Percentiles rank a stretch among this genome's conserved stretches.
phyloP scores from a whole-genome alignment of 2,888 invertebrate genomes.

The Melipona beecheii region DNA sequence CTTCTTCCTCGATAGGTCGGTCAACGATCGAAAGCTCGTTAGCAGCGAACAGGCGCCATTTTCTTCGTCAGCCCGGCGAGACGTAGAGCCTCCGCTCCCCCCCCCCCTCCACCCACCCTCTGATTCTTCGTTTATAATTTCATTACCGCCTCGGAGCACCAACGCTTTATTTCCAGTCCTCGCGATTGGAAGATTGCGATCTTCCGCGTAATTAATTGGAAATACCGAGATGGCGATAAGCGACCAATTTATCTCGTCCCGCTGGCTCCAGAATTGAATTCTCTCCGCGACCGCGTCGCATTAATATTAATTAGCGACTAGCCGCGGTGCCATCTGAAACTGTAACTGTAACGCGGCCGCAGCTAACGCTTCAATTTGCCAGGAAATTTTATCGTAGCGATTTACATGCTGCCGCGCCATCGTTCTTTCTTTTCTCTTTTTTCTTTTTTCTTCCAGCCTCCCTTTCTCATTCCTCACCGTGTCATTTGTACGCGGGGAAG shows the following conservation, averaged over 20 bases:
- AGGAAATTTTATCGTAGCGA: slow-evolving; percentile 20
- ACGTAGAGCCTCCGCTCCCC: neutral
- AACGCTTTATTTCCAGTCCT: slow-evolving; percentile 23
- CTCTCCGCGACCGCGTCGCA: slow-evolving; percentile 48
- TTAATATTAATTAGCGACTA: slow-evolving; percentile 62
- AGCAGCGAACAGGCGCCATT: slow-evolving; percentile 11
- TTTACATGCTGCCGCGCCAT: slow-evolving; percentile 1
- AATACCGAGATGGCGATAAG: slow-evolving; percentile 61
- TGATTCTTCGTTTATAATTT: slow-evolving; percentile 51
- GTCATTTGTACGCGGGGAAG: neutral
- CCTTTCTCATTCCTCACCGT: neutral
- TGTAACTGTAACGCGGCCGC: slow-evolving; percentile 50
- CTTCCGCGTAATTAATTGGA: slow-evolving; percentile 59
- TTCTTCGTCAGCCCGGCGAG: slow-evolving; percentile 4
- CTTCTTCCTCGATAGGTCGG: neutral
- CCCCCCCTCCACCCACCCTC: neutral
- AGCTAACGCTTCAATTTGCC: slow-evolving; percentile 54
- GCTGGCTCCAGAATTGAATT: slow-evolving; percentile 53
- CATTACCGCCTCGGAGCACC: slow-evolving; percentile 23
- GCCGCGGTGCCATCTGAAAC: slow-evolving; percentile 50
- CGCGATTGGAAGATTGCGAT: slow-evolving; percentile 56
- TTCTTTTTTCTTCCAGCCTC: too few species aligned
- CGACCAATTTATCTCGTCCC: slow-evolving; percentile 49
- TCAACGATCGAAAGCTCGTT: slow-evolving; percentile 26
- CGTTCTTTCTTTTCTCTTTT: neutral